A percentile compares a stretch with the other conserved stretches of the same genome.
These are phyloP conservation scores for Eumerus sabulonum DNA, from an alignment of 2,888 invertebrate species.

Conservation along the genomic window DNA sequence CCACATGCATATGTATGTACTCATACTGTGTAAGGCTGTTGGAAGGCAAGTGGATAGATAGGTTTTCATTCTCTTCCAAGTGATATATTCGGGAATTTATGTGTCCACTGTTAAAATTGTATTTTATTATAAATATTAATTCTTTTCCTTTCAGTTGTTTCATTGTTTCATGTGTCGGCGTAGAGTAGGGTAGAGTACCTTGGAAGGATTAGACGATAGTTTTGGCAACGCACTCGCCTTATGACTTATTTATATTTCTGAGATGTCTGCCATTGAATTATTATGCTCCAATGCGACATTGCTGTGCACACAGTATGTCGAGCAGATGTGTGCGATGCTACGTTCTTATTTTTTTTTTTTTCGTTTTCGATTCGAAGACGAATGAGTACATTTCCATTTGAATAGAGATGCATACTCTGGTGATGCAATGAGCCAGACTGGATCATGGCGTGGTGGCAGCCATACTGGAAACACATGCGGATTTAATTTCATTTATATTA, in stretches of 20 bases:
- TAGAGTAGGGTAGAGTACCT: constrained; percentile 12
- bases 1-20: too few species aligned
- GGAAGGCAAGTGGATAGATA: background rate
- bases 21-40: background rate
- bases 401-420: constrained; percentile 48
- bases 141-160: constrained; percentile 6
- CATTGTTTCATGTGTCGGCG: constrained; percentile 20
- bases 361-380: constrained; percentile 8
- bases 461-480: constrained; percentile 62
- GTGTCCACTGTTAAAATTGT: constrained; percentile 61
- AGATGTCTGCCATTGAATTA: constrained; percentile 58
- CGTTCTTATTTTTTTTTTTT: constrained; percentile 8
- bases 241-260: constrained; percentile 49
- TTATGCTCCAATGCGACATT: constrained; percentile 44
- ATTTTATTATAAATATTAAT: constrained; percentile 29
- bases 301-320: constrained; percentile 37
- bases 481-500: constrained; percentile 41
- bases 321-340: constrained; percentile 51
- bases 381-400: constrained; percentile 37
- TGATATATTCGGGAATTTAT: constrained; percentile 76
- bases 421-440: constrained; percentile 29
- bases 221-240: constrained; percentile 57
- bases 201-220: constrained; percentile 53
- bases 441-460: constrained; percentile 27
- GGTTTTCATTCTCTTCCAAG: constrained; percentile 74